A percentile compares a stretch with the other conserved stretches of the same genome.
These are phyloP conservation scores for Novumbra hubbsi DNA, from an alignment of 2,797 vertebrate species.

Conservation along the genomic window DNA sequence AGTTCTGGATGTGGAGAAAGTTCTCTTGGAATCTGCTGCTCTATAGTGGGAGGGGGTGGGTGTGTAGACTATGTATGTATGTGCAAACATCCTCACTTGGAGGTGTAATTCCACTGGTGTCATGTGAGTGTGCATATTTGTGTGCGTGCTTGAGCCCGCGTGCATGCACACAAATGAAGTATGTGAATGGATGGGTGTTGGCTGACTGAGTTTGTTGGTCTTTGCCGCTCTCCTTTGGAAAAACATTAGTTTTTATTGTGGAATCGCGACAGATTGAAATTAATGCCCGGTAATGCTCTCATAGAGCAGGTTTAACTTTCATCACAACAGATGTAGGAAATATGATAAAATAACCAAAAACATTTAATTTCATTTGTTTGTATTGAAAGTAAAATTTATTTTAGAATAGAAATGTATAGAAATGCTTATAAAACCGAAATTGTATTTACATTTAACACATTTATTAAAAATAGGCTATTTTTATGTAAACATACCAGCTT, in stretches of 20 bases:
- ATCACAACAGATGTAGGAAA: too few relatives aligned
- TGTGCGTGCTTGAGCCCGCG: not conserved
- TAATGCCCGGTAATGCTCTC: constrained; percentile 34
- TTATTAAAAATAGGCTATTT: too few relatives aligned
- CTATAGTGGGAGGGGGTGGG: not conserved
- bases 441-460: too few relatives aligned
- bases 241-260: constrained; percentile 50
- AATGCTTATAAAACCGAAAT: too few relatives aligned
- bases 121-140: not conserved
- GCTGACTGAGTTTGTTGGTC: constrained; percentile 47
- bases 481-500: not conserved
- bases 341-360: too few relatives aligned
- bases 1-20: constrained; percentile 37
- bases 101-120: not conserved
- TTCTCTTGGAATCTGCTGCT: constrained; percentile 39
- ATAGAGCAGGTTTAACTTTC: not conserved
- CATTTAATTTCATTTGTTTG: too few relatives aligned
- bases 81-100: not conserved
- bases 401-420: too few relatives aligned
- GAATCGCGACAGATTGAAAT: constrained; percentile 42
- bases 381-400: too few relatives aligned
- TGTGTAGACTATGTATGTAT: not conserved
- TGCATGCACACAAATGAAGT: not conserved
- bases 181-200: constrained; percentile 52
- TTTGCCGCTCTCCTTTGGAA: constrained; percentile 46